Conservation (phyloP, 2,113 vertebrate genomes). For the Rynchops niger region DNA sequence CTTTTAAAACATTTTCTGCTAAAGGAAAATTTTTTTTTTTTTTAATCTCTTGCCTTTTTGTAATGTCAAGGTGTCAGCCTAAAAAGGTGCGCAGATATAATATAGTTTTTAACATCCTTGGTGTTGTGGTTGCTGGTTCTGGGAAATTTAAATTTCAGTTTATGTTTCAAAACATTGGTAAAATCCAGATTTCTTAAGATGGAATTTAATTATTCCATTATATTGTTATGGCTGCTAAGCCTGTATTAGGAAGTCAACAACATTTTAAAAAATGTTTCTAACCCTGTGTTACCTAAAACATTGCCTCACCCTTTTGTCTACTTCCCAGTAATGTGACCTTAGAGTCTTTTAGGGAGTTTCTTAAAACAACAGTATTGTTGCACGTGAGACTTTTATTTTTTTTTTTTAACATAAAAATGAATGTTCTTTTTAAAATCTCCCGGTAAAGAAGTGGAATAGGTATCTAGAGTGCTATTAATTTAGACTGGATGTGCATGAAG, state of each 20-base stretch:
- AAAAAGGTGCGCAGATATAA: not conserved
- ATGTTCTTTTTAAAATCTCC: not conserved
- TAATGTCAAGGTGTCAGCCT: not conserved
- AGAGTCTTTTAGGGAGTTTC: not conserved
- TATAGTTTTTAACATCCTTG: not conserved
- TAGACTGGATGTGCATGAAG: not conserved
- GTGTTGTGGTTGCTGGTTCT: not conserved
- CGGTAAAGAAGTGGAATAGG: not conserved
- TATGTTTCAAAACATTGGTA: not conserved
- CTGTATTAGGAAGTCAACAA: not conserved
- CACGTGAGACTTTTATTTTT: not conserved
- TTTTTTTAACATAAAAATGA: not conserved
- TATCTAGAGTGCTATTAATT: not conserved
- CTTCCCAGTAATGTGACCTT: not conserved
- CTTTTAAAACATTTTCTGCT: not conserved
- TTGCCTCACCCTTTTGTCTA: not conserved
- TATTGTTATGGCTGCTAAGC: not conserved
- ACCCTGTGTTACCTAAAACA: not conserved
- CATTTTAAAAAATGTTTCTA: not conserved
- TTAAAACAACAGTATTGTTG: not conserved
- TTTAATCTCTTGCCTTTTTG: not conserved
- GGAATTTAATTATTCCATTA: not conserved
- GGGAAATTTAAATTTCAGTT: not conserved
- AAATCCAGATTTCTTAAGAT: not conserved
- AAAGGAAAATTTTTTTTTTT: not conserved